Conservation (phyloP, 2,797 vertebrate species). For the Telmatherina bonti region DNA sequence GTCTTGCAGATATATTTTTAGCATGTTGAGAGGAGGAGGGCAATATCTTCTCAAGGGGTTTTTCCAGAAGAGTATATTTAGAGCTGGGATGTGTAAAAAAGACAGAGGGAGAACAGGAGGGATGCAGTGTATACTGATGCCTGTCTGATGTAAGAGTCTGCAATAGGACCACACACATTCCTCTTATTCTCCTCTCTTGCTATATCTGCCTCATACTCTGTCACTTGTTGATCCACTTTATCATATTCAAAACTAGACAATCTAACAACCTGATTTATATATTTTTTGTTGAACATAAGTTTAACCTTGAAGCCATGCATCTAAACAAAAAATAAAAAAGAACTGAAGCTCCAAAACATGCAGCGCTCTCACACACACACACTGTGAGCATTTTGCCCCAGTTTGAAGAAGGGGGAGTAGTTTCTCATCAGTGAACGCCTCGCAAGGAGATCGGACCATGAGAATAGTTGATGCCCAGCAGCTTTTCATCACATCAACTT, state of each 20-base stretch:
- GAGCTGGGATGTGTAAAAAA: slow-evolving; percentile 74
- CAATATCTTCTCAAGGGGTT: slow-evolving; percentile 80
- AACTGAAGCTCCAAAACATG: slow-evolving; percentile 26
- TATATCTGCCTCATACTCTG: slow-evolving; percentile 29
- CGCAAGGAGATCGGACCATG: slow-evolving; percentile 37
- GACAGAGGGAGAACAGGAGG: slow-evolving; percentile 75
- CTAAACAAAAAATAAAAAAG: neutral
- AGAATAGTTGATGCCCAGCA: slow-evolving; percentile 27
- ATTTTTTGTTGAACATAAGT: neutral
- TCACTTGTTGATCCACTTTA: slow-evolving; percentile 40
- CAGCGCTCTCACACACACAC: neutral
- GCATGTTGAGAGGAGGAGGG: slow-evolving; percentile 70
- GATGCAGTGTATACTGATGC: slow-evolving; percentile 73
- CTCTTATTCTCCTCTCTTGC: slow-evolving; percentile 31
- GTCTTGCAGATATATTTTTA: slow-evolving; percentile 81
- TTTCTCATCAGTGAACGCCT: slow-evolving; percentile 47
- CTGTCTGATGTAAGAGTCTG: slow-evolving; percentile 83
- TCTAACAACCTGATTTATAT: neutral
- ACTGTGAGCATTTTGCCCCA: slow-evolving; percentile 53
- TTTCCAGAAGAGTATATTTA: slow-evolving; percentile 86
- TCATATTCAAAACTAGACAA: slow-evolving; percentile 2
- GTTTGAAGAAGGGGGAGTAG: slow-evolving; percentile 33
- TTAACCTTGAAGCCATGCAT: slow-evolving; percentile 8
- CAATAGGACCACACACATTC: slow-evolving; percentile 79
- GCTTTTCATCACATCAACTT: slow-evolving; percentile 64